Percentiles rank a stretch among this genome's conserved stretches.
Evolutionary conservation across 2,888 invertebrate species (phyloP).

Genomic region (Scotopteryx bipunctaria): DNA sequence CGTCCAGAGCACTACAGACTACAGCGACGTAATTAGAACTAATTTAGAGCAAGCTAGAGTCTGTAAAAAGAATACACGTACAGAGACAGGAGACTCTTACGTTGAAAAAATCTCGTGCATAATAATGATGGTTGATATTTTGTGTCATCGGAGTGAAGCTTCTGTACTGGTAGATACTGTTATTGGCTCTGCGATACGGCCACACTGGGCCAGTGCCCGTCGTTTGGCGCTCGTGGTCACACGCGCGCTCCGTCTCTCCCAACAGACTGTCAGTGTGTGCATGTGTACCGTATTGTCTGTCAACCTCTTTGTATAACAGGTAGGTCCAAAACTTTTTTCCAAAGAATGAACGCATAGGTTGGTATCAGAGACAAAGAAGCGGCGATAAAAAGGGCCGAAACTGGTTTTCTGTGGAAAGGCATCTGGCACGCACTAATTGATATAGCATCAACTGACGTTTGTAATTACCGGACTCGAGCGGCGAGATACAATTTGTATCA

Average conservation of each 20-base stretch:
- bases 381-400: slow-evolving; percentile 68
- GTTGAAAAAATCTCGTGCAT: neutral
- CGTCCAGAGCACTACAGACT: too few species aligned
- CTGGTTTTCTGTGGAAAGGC: slow-evolving; percentile 73
- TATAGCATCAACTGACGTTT: slow-evolving; percentile 67
- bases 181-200: slow-evolving; percentile 29
- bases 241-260: slow-evolving; percentile 58
- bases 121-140: too few species aligned
- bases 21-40: too few species aligned
- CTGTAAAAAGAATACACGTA: too few species aligned
- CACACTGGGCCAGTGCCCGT: slow-evolving; percentile 66
- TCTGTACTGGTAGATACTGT: slow-evolving; percentile 3
- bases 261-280: slow-evolving; percentile 64
- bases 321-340: slow-evolving; percentile 62
- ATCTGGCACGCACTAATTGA: slow-evolving; percentile 79
- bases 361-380: slow-evolving; percentile 57
- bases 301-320: slow-evolving; percentile 80
- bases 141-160: slow-evolving; percentile 11
- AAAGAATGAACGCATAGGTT: slow-evolving; percentile 31
- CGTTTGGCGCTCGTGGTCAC: slow-evolving; percentile 67
- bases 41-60: too few species aligned
- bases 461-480: slow-evolving; percentile 53
- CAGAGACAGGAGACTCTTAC: too few species aligned
- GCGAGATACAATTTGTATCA: slow-evolving; percentile 32
- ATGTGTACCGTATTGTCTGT: slow-evolving; percentile 70